A percentile compares a stretch with the other conserved stretches of the same genome.
These are phyloP conservation scores for Mycalesis mineus DNA, from an alignment of 2,888 invertebrate genomes.

Conservation along the genomic window DNA sequence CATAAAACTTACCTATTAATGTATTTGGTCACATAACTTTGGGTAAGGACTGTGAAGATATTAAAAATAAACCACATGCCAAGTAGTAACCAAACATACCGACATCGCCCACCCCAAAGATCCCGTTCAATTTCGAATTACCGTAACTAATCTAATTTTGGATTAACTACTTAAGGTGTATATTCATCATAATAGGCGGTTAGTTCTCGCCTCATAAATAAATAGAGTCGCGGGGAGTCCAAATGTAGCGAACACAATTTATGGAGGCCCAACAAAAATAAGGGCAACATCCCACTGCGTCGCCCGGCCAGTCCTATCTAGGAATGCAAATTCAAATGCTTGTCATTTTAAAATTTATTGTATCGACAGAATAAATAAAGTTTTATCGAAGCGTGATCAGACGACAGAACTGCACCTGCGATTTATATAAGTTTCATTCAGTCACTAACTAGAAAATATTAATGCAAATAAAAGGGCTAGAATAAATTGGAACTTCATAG, in stretches of 20 bases:
- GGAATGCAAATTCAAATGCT: constrained; percentile 46
- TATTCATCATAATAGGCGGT: constrained; percentile 50
- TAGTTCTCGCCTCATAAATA: constrained; percentile 59
- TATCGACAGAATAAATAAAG: constrained; percentile 9
- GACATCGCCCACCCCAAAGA: background rate
- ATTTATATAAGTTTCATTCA: constrained; percentile 1
- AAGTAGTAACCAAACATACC: background rate
- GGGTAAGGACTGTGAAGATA: no score
- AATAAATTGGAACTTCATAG: background rate
- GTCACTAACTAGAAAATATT: constrained; percentile 4
- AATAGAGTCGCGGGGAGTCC: constrained; percentile 54
- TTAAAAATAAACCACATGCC: no score
- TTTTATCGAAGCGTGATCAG: constrained; percentile 9
- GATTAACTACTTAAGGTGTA: constrained; percentile 42
- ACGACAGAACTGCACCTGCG: background rate
- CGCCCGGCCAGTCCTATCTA: constrained; percentile 37
- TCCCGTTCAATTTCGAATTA: constrained; percentile 18
- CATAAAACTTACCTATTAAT: no score
- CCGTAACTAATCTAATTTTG: constrained; percentile 40
- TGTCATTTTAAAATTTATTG: constrained; percentile 15
- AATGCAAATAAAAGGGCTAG: background rate
- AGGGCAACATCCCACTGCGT: constrained; percentile 57
- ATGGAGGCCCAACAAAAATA: constrained; percentile 59
- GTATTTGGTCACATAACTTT: no score
- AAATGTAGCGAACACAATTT: constrained; percentile 57